Percentiles rank a stretch among this genome's conserved stretches.
Evolutionary conservation across 2,113 vertebrate species (phyloP).

Genomic region (Micromys minutus): DNA sequence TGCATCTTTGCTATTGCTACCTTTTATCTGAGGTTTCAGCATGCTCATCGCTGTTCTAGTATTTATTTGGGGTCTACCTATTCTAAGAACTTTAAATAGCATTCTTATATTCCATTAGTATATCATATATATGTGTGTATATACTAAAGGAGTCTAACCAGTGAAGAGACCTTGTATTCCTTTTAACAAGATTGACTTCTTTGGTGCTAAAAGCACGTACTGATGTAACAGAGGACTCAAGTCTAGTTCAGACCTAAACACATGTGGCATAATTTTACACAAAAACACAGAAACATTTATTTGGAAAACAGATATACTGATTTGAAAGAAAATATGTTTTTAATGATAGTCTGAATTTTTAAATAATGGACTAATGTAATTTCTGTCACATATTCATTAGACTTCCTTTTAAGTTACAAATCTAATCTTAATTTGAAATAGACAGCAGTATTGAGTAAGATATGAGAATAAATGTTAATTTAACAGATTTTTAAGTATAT

Average conservation of each 20-base stretch:
- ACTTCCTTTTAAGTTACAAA: constrained; percentile 9
- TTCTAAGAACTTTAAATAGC: background rate
- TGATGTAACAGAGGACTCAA: background rate
- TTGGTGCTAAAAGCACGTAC: background rate
- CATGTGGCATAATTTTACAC: background rate
- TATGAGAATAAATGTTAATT: background rate
- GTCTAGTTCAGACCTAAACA: background rate
- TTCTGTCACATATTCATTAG: background rate
- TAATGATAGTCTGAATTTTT: background rate
- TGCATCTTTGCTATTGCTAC: background rate
- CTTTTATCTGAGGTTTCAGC: background rate
- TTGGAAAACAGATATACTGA: background rate
- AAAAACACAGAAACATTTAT: background rate
- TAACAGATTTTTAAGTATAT: background rate
- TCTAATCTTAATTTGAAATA: constrained; percentile 36
- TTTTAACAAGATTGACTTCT: constrained; percentile 20
- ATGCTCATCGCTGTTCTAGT: background rate
- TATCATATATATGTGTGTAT: background rate
- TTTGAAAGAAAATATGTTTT: constrained; percentile 32
- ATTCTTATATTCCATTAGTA: background rate
- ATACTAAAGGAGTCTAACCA: background rate
- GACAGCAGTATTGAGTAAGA: background rate
- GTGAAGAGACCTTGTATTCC: constrained; percentile 30
- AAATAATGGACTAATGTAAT: background rate
- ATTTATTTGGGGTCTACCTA: background rate